A percentile compares a stretch with the other conserved stretches of the same genome.
These are phyloP conservation scores for Amphimallon solstitiale DNA, from an alignment of 2,888 invertebrate genomes.

Conservation along the genomic window DNA sequence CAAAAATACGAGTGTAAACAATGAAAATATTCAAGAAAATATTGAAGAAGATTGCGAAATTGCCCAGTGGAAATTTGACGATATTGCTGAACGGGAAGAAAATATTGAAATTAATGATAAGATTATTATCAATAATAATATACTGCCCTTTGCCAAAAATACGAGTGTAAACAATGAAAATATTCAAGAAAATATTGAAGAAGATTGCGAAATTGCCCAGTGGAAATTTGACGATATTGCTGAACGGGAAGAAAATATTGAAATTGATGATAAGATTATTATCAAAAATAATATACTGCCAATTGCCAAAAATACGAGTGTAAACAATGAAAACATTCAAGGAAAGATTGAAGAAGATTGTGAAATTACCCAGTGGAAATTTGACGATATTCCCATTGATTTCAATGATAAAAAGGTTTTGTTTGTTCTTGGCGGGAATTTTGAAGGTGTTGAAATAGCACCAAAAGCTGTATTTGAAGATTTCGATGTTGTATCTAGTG, in stretches of 20 bases:
- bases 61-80: too few species aligned
- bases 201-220: neutral
- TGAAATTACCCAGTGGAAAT: conserved; percentile 14
- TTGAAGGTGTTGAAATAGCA: conserved; percentile 26
- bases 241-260: too few species aligned
- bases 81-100: too few species aligned
- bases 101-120: too few species aligned
- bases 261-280: too few species aligned
- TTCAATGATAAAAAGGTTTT: conserved; percentile 23
- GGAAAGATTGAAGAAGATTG: conserved; percentile 18
- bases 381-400: conserved; percentile 26
- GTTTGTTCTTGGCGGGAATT: conserved; percentile 20
- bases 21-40: conserved; percentile 21
- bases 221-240: conserved; percentile 31
- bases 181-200: conserved; percentile 15
- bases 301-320: conserved; percentile 1
- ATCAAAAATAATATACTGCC: too few species aligned
- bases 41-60: too few species aligned
- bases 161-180: conserved; percentile 14
- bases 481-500: conserved; percentile 32
- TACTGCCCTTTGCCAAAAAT: too few species aligned
- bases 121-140: too few species aligned
- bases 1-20: conserved; percentile 9
- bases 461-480: conserved; percentile 43
- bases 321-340: conserved; percentile 13